Base-by-base conservation (phyloP, 1,140 invertebrate genomes). In the Tribolium castaneum region DNA sequence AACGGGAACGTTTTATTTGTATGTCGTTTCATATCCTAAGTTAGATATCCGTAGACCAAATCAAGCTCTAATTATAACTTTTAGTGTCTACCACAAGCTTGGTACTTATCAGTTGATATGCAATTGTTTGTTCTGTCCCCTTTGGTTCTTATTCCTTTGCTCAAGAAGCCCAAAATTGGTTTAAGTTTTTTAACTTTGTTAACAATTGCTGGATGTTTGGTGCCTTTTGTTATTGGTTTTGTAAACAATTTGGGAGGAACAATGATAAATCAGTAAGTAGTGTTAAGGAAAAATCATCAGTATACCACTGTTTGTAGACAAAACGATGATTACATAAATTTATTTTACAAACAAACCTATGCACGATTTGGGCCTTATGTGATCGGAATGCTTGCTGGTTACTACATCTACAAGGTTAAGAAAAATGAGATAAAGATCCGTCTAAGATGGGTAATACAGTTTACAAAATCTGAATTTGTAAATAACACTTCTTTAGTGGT, bases 291-390 rank as follows among this genome's bases (percentile, higher is more conserved):
- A 2, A 19, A 19, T 19, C 16, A 19, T 19, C 16, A 19, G 16
- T 1, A 19, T 39, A 6, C 1, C 34, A 39, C 10, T 13, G 3
- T 34, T 14, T 66, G 2, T 1, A 66, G 10, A 30, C 6, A 7
- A 25, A 30, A 7, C 4, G 10, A 13, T 1, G 13, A 13, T 30
- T 10, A 59, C 6, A 77, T 73, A n/a, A 70, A 45, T 9, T 54
- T 14, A 22, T 19, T 74, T 84, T 87, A 87, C 70, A 73, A 79
- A 7, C 39, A 70, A 5, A 79, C 82, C 5, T 87, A 89, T 80
- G 87, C 84, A 0, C 83, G 89, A 81, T 87, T 88, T 34, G 86
- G 88, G 4, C 89, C 91, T 0, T 92, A 90, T 84, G 80, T 92
- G n/a, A 86, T 90, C 9, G 91, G 91, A 19, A 30, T 30, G 25